Evolutionary conservation across 2,888 invertebrate species (phyloP).

Genomic region (Dorcus parallelipipedus): DNA sequence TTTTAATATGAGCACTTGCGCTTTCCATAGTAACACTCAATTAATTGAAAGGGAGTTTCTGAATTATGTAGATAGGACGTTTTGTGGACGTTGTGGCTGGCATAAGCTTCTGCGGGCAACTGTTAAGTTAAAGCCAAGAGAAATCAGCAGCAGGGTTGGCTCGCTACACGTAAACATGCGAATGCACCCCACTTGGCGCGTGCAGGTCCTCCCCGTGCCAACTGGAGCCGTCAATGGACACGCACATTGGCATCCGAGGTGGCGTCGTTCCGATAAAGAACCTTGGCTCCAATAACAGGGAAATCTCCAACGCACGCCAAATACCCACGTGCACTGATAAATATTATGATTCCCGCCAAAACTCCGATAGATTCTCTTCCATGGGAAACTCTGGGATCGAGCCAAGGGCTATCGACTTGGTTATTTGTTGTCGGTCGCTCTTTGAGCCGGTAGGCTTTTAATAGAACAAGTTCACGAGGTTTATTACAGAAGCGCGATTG

Average conservation of each 20-base stretch:
- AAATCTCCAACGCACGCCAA: slow-evolving; percentile 39
- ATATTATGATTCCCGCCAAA: slow-evolving; percentile 36
- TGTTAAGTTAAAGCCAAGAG: slow-evolving; percentile 11
- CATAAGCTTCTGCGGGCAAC: slow-evolving; percentile 7
- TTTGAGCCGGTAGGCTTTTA: too few species aligned
- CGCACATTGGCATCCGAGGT: slow-evolving; percentile 36
- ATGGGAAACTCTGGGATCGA: slow-evolving; percentile 23
- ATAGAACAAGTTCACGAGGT: too few species aligned
- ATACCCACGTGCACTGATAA: slow-evolving; percentile 34
- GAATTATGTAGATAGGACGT: background rate
- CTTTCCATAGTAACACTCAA: too few species aligned
- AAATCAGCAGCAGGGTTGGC: slow-evolving; percentile 26
- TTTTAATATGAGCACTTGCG: too few species aligned
- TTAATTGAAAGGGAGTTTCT: too few species aligned
- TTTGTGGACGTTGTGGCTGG: background rate
- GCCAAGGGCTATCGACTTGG: slow-evolving; percentile 23
- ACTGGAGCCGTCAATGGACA: slow-evolving; percentile 42
- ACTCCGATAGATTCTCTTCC: slow-evolving; percentile 19
- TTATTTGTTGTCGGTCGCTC: slow-evolving; percentile 9
- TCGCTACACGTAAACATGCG: slow-evolving; percentile 27
- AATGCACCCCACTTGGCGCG: slow-evolving; percentile 41
- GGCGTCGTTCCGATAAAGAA: slow-evolving; percentile 31
- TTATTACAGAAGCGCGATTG: too few species aligned
- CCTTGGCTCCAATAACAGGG: slow-evolving; percentile 38
- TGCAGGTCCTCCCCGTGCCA: slow-evolving; percentile 40